Percentiles rank a stretch among this genome's conserved stretches.
Conservation (phyloP, 1,140 invertebrate species). For the Pseudachorutes palmiensis region DNA sequence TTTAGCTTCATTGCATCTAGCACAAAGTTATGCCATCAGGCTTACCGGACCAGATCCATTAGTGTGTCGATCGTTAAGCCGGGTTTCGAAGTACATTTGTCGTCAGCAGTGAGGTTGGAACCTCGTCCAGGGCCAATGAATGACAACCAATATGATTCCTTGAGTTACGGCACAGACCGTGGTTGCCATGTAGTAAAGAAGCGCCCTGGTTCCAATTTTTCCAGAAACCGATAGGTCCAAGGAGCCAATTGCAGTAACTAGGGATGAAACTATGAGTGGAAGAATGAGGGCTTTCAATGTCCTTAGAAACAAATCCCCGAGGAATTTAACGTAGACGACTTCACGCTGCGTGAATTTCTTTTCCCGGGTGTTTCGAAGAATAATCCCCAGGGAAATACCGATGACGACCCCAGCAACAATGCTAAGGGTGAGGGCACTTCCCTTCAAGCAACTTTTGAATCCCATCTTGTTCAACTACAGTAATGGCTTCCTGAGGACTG, state of each 20-base stretch:
- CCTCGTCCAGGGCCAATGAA: slow-evolving; percentile 58
- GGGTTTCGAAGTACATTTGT: slow-evolving; percentile 40
- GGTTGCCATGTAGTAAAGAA: slow-evolving; percentile 66
- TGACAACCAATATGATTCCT: slow-evolving; percentile 60
- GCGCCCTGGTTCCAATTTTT: slow-evolving; percentile 56
- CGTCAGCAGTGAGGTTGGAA: slow-evolving; percentile 34
- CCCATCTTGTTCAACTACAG: neutral
- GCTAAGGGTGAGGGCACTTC: slow-evolving; percentile 51
- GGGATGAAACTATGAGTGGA: slow-evolving; percentile 54
- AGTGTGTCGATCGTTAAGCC: slow-evolving; percentile 54
- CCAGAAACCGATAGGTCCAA: slow-evolving; percentile 55
- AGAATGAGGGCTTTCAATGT: slow-evolving; percentile 56
- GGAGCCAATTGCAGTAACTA: slow-evolving; percentile 50
- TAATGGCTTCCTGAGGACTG: neutral
- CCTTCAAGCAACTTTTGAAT: slow-evolving; percentile 45
- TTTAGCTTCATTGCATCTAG: too few species aligned
- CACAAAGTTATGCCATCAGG: too few species aligned
- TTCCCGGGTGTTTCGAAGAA: slow-evolving; percentile 43
- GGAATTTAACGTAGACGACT: slow-evolving; percentile 48
- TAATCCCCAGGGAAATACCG: slow-evolving; percentile 51
- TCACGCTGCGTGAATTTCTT: slow-evolving; percentile 45
- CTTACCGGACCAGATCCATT: slow-evolving; percentile 54
- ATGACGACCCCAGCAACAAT: slow-evolving; percentile 51
- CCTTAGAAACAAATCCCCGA: slow-evolving; percentile 53
- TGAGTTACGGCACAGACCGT: slow-evolving; percentile 63